Evolutionary conservation across 2,888 invertebrate genomes (phyloP), one percentile per base, ranked within the genome.

Genomic region (Drosophila histrio): DNA sequence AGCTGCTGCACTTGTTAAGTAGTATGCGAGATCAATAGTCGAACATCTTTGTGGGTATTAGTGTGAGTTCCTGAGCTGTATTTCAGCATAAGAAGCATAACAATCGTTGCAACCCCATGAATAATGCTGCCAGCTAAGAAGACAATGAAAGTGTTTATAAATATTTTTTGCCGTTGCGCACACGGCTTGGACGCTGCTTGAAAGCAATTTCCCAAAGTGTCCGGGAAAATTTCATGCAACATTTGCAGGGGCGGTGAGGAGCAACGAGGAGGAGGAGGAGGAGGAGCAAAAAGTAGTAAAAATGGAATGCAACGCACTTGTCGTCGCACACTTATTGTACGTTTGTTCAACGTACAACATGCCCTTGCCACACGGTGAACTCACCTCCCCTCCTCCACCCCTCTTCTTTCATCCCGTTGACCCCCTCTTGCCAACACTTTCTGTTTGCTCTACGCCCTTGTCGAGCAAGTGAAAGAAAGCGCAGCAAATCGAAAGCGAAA

Each of bases 401-500:
- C 11, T 5, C n/a, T n/a, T 13, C 4, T 1, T 3, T 22, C 15
- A 2, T 15, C 9, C 2, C 34, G 15, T 3, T 22, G 2, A 8
- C 50, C 7, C 8, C 9, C 21, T 19, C 19, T 5, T 9, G 2
- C 8, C 28, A 5, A 1, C 22, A 21, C 21, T 28, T 1, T 11
- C n/a, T 5, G 19, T 47, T 17, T 17, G 38, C 17, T 39, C 24
- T 9, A 15, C 13, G 22, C 15, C 47, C 59, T 53, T 59, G 73
- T 65, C 64, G 58, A 53, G 60, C 62, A 49, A 67, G 75, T 75
- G 71, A 77, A 79, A 64, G 79, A 73, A 86, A 88, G 83, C 86
- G 73, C 88, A 79, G 83, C 83, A 88, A 86, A 88, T 79, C 80
- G 88, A 88, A 86, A 79, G 83, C 83, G 83, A 82, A 83, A 88